Conservation (phyloP, 2,888 invertebrate genomes). For the Acholoe squamosa region DNA sequence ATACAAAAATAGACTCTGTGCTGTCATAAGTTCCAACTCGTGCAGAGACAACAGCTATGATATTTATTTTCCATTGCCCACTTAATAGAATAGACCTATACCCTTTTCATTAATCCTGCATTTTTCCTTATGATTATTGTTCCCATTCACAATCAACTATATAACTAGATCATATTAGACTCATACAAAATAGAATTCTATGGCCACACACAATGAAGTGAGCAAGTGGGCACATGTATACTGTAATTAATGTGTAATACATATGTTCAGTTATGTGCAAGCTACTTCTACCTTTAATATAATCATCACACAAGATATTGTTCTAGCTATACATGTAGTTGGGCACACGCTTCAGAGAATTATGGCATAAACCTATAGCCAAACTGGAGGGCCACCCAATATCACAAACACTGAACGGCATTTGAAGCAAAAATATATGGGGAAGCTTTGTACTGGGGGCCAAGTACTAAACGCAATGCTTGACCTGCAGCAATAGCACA, state of each 20-base stretch:
- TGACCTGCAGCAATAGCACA: no score
- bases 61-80: not conserved
- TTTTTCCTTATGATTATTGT: not conserved
- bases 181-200: conserved; percentile 12
- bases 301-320: no score
- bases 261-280: not conserved
- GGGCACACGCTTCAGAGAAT: no score
- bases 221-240: not conserved
- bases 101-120: no score
- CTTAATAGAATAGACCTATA: not conserved
- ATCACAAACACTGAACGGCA: conserved; percentile 14
- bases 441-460: not conserved
- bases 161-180: not conserved
- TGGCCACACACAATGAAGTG: conserved; percentile 2
- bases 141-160: not conserved
- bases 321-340: no score
- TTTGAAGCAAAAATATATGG: not conserved
- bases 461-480: not conserved
- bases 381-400: not conserved
- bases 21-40: not conserved
- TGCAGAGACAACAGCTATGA: not conserved
- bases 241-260: not conserved
- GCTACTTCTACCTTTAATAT: no score
- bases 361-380: not conserved
- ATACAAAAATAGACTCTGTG: conserved; percentile 50